phyloP scores from a whole-genome alignment of 2,888 invertebrate species.

The Platerodrilus igneus region DNA sequence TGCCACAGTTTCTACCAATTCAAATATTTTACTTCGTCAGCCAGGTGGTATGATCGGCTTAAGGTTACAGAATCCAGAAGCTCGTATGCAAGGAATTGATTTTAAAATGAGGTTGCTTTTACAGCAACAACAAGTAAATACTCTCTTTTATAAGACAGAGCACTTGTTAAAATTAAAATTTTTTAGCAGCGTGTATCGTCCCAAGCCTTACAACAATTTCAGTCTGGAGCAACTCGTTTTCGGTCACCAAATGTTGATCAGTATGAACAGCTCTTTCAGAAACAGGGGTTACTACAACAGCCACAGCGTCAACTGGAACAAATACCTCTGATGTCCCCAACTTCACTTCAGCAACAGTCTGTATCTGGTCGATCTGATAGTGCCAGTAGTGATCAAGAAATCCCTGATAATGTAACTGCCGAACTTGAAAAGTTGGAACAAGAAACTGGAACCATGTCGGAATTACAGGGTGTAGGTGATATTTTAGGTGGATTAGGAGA shows the following conservation, averaged over 20 bases:
- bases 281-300: conserved; percentile 22
- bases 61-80: conserved; percentile 44
- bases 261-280: conserved; percentile 20
- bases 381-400: conserved; percentile 51
- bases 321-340: conserved; percentile 13
- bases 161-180: not conserved
- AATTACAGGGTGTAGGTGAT: conserved; percentile 67
- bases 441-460: conserved; percentile 57
- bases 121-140: conserved; percentile 48
- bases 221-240: conserved; percentile 30
- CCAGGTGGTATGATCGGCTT: conserved; percentile 35
- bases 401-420: conserved; percentile 63
- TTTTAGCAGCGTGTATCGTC: conserved; percentile 43
- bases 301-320: conserved; percentile 28
- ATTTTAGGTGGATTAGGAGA: conserved; percentile 78
- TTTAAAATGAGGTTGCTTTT: conserved; percentile 53
- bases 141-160: conserved; percentile 2
- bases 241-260: conserved; percentile 17
- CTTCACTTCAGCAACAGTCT: conserved; percentile 22
- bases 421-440: conserved; percentile 66
- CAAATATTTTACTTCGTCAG: conserved; percentile 36
- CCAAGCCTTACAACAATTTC: conserved; percentile 34
- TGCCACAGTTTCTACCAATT: conserved; percentile 43
- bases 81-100: conserved; percentile 51
- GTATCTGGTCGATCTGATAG: conserved; percentile 24